A percentile compares a stretch with the other conserved stretches of the same genome.
Evolutionary conservation across 2,113 vertebrate species (phyloP).

Genomic region (Amphiprion percula): DNA sequence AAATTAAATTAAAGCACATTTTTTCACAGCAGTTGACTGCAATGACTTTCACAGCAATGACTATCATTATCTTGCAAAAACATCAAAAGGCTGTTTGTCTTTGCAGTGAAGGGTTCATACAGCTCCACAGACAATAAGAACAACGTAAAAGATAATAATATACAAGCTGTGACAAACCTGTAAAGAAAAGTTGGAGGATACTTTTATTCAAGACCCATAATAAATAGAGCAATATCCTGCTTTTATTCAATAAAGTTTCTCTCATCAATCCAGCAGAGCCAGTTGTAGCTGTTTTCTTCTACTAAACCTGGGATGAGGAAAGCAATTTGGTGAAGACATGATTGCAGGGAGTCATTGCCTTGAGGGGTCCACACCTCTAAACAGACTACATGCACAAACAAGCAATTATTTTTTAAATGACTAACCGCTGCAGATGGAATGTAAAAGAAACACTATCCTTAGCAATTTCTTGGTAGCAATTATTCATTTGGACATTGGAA

Average conservation of each 20-base stretch:
- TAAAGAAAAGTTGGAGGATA: neutral
- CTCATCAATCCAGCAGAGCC: slow-evolving; percentile 5
- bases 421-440: slow-evolving; percentile 22
- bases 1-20: neutral
- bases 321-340: slow-evolving; percentile 26
- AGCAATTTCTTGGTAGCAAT: slow-evolving; percentile 26
- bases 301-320: slow-evolving; percentile 14
- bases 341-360: slow-evolving; percentile 34
- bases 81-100: slow-evolving; percentile 17
- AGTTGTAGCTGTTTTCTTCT: slow-evolving; percentile 6
- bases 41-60: neutral
- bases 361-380: neutral
- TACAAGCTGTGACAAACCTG: neutral
- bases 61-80: neutral
- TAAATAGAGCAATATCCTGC: slow-evolving; percentile 40
- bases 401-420: slow-evolving; percentile 58
- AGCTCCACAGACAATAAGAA: neutral
- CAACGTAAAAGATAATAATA: neutral
- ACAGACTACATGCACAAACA: slow-evolving; percentile 49
- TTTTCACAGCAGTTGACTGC: slow-evolving; percentile 18
- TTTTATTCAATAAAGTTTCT: slow-evolving; percentile 11
- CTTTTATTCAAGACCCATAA: slow-evolving; percentile 8
- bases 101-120: neutral
- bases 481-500: slow-evolving; percentile 31
- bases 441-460: slow-evolving; percentile 18